phyloP scores from a whole-genome alignment of 2,113 vertebrate species.

The Rafetus swinhoei region DNA sequence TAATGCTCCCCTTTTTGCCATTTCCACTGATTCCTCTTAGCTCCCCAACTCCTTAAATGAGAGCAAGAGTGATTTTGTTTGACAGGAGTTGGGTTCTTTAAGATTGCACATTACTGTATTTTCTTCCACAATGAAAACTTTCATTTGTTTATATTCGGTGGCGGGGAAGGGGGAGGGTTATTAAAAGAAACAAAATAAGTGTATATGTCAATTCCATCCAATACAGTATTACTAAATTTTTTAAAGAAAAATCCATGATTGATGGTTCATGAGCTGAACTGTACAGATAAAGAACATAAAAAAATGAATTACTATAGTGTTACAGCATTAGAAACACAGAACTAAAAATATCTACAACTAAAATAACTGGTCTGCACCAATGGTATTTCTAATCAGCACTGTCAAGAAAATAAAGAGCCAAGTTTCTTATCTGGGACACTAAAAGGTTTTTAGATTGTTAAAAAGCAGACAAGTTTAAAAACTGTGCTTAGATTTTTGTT shows the following conservation, averaged over 20 bases:
- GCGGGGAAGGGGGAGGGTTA: too few species aligned
- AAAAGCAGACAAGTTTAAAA: not conserved
- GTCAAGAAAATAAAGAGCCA: not conserved
- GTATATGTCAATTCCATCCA: not conserved
- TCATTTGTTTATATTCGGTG: not conserved
- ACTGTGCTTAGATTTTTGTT: not conserved
- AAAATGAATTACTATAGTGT: not conserved
- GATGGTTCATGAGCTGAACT: not conserved
- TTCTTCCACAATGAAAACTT: not conserved
- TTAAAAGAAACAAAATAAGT: too few species aligned
- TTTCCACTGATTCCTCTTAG: too few species aligned
- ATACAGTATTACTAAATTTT: not conserved
- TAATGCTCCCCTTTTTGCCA: not conserved
- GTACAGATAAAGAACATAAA: not conserved
- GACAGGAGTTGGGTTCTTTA: rapidly evolving
- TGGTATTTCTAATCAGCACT: not conserved
- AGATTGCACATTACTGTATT: not conserved
- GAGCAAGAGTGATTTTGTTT: not conserved
- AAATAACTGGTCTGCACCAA: not conserved
- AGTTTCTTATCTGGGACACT: not conserved
- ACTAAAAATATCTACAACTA: not conserved
- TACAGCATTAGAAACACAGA: not conserved
- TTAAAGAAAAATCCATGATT: not conserved
- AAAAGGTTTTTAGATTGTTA: not conserved
- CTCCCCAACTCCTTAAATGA: rapidly evolving